Conservation (phyloP, 2,797 vertebrate genomes). For the Enoplosus armatus region DNA sequence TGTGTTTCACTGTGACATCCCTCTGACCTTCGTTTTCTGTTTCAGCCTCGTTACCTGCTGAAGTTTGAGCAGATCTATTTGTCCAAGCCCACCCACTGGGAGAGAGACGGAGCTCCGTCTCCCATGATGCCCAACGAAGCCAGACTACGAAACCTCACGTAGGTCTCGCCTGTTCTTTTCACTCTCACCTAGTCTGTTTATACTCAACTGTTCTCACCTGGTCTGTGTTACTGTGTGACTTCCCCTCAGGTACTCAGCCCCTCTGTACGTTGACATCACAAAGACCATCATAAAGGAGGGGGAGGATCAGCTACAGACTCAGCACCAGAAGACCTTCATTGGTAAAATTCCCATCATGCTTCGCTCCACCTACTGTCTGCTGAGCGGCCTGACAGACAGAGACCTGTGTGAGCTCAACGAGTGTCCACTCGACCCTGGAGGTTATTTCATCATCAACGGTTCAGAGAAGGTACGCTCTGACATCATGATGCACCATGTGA, state of each 20-base stretch:
- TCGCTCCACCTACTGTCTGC: constrained; percentile 96
- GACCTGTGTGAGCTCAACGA: constrained; percentile 98
- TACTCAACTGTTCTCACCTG: background rate
- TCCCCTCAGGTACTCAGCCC: constrained; percentile 92
- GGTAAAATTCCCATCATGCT: constrained; percentile 99
- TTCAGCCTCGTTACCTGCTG: constrained; percentile 93
- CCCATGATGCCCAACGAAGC: constrained; percentile 99
- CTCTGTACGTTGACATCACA: constrained; percentile 98
- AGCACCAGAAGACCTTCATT: constrained; percentile 99
- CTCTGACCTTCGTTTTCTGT: constrained; percentile 6
- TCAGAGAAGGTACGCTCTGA: constrained; percentile 92
- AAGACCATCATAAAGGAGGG: constrained; percentile 99
- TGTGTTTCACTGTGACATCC: background rate
- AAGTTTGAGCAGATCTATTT: constrained; percentile 99
- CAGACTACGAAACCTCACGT: constrained; percentile 97
- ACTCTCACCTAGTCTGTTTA: background rate
- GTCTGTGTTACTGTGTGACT: background rate
- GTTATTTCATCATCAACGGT: constrained; percentile 99
- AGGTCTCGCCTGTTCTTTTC: constrained; percentile 64
- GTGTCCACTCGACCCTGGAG: constrained; percentile 96
- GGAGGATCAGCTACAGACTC: constrained; percentile 96
- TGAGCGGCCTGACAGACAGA: constrained; percentile 95
- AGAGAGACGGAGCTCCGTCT: constrained; percentile 97
- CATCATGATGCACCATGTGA: background rate
- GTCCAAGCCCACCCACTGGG: constrained; percentile 99